These are phyloP conservation scores for Cephus rjabovi DNA, from an alignment of 2,888 invertebrate species.

Conservation along the genomic window DNA sequence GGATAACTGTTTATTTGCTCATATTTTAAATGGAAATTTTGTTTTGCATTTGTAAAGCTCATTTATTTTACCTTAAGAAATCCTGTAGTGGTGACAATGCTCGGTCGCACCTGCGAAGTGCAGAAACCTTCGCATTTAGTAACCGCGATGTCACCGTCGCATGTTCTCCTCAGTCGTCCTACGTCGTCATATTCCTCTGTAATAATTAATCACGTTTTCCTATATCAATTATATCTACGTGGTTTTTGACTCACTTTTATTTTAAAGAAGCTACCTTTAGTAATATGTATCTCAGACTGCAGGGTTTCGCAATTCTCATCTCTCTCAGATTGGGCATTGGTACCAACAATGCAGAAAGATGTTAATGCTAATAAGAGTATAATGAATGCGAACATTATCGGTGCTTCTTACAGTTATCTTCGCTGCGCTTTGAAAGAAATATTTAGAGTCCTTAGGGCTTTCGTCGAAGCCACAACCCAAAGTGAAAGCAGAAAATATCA, in stretches of 20 bases:
- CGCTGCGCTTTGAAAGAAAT: not conserved
- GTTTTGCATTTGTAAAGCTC: not conserved
- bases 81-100: slow-evolving; percentile 87
- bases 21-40: not conserved
- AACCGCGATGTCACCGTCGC: slow-evolving; percentile 89
- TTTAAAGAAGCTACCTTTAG: slow-evolving; percentile 75
- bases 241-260: not conserved
- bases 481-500: slow-evolving; percentile 48
- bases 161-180: slow-evolving; percentile 86
- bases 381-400: slow-evolving; percentile 29
- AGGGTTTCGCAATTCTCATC: slow-evolving; percentile 89
- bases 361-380: slow-evolving; percentile 20
- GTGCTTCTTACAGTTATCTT: slow-evolving; percentile 6
- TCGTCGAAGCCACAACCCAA: slow-evolving; percentile 24
- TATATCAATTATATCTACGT: too few relatives aligned
- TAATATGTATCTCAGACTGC: slow-evolving; percentile 87
- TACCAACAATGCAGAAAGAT: slow-evolving; percentile 21
- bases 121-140: slow-evolving; percentile 96
- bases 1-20: not conserved
- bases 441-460: slow-evolving; percentile 4
- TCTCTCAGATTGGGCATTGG: slow-evolving; percentile 44
- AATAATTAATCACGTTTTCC: slow-evolving; percentile 18
- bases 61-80: slow-evolving; percentile 79
- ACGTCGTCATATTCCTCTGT: slow-evolving; percentile 90
- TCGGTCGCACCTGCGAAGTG: slow-evolving; percentile 91